Evolutionary conservation across 2,797 vertebrate genomes (phyloP).

Genomic region (Gambusia yucatana): DNA sequence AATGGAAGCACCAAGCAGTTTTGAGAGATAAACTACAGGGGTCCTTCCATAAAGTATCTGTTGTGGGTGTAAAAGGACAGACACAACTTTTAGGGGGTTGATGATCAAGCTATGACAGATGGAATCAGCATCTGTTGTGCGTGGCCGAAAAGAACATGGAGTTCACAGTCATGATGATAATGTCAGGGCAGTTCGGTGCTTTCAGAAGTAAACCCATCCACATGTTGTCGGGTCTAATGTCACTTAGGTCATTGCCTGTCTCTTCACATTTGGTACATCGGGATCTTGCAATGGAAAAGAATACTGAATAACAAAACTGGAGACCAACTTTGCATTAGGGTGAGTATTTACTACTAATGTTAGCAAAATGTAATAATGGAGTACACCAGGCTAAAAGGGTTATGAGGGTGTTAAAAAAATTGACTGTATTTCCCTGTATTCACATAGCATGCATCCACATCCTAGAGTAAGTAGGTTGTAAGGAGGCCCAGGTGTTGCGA

Average conservation of each 20-base stretch:
- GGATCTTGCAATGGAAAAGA: constrained; percentile 6
- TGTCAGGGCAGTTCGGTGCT: constrained; percentile 70
- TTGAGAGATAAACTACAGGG: background rate
- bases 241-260: constrained; percentile 69
- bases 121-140: constrained; percentile 80
- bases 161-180: constrained; percentile 75
- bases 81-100: background rate
- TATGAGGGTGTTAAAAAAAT: constrained; percentile 60
- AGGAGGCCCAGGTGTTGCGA: constrained; percentile 82
- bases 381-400: constrained; percentile 60
- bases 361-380: constrained; percentile 42
- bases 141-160: constrained; percentile 78
- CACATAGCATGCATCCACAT: constrained; percentile 50
- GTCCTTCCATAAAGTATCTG: background rate
- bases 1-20: background rate
- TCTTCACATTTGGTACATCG: constrained; percentile 47
- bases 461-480: constrained; percentile 70
- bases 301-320: constrained; percentile 4
- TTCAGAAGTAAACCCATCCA: constrained; percentile 77
- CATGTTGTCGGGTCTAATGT: constrained; percentile 77
- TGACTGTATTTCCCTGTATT: constrained; percentile 40
- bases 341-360: constrained; percentile 59
- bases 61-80: background rate
- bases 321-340: constrained; percentile 45
- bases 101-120: constrained; percentile 43